Evolutionary conservation across 2,888 invertebrate species (phyloP), one percentile per base, ranked within the genome.

Genomic region (Tupiocoris notatus): DNA sequence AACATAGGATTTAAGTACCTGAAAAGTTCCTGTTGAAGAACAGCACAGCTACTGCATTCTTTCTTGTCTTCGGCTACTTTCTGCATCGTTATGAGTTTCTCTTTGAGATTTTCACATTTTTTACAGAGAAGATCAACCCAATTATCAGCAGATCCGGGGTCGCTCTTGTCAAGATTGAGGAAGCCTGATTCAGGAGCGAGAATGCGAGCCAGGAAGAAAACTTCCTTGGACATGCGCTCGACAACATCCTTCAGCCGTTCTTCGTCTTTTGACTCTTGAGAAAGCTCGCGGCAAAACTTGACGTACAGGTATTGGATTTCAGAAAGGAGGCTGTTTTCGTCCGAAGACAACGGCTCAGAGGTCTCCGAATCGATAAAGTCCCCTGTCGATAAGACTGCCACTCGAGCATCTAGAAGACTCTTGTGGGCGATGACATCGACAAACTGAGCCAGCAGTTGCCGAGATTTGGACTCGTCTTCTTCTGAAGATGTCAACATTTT

Each of bases 351-450:
- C n/a, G 76, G 75, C 24, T 78, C 78, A 3, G 57, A 16, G 2
- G 65, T 12, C 7, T 63, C 65, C 16, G 25, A 73, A n/a, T 78
- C 77, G 2, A 66, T 23, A 21, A 76, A 71, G 81, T 86, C 86
- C 70, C 88, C 88, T 77, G 89, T 89, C 80, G 88, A 88, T 65
- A 92, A 85, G 67, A 92, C 89, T 66, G 88, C 87, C 81, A 92
- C 89, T 81, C 92, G 88, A 74, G 92, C 91, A 84, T 93, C 92
- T 74, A 93, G 88, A 77, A 93, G 85, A 58, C 91, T 90, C 83
- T 91, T 91, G 81, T 91, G 91, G 25, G 91, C 91, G 65, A 91
- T 86, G 74, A 91, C 87, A 82, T 91, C 91, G 16, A 91, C 89
- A 81, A 90, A 90, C 82, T 90, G 90, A 61, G 86, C 86, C 76